Base-by-base conservation (phyloP, 2,888 invertebrate genomes). In the Cepaea hortensis region DNA sequence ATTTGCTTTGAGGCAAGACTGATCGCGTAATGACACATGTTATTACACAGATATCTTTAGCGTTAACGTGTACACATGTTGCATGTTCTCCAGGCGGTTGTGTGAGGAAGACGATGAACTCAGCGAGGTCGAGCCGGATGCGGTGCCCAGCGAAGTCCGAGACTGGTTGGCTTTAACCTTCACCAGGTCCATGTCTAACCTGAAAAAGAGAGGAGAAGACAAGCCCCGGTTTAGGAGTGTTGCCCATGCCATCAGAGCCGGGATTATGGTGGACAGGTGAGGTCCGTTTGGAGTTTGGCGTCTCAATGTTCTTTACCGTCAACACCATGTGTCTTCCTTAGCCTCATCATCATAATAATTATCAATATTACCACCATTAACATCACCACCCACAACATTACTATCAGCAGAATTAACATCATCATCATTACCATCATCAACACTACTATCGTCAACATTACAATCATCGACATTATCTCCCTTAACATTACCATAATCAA, bases 91-190 rank as follows among this genome's bases (percentile, higher is more conserved):
- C 90, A 94, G 94, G 90, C 93, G 94, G 23, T 91, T 94, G 61
- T 94, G 93, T 89, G 95, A 95, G 90, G 98, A 98, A 95, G 98
- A 98, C 94, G 98, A 98, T 95, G 98, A 98, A 95, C 95, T 98
- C 90, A 98, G 98, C 77, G 98, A 98, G 95, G 98, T 98, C 86
- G 98, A 98, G 93, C 98, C 98, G 85, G 98, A 98, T 94, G 98
- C 98, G 18, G 98, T 98, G 83, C 98, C 98, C 73, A 98, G 97
- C 88, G 98, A 98, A 95, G 98, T 98, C 76, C 96, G 98, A 91
- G 98, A 98, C 95, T 98, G 98, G 98, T 95, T 98, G 94, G 98
- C 98, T 87, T 97, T 98, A 88, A 98, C 98, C 79, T 98, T 98
- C 95, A 99, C 98, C 70, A 96, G 98, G 90, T 94, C 94, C 50